Conservation (phyloP, 2,113 vertebrate genomes). For the Gymnobelideus leadbeateri region DNA sequence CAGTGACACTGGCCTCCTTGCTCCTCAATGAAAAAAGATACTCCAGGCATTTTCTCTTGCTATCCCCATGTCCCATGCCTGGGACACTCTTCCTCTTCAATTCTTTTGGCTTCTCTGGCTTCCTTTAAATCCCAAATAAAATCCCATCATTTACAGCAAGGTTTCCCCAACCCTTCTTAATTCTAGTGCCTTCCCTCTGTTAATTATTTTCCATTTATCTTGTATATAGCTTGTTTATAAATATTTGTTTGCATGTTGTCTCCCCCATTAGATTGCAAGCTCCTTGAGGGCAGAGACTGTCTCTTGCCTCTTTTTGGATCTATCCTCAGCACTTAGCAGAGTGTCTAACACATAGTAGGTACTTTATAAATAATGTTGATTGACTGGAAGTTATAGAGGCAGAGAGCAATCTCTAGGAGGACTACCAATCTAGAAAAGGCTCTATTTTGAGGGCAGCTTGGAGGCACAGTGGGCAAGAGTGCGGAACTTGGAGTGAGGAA, state of each 20-base stretch:
- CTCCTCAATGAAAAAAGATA: background rate
- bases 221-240: background rate
- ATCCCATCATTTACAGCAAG: background rate
- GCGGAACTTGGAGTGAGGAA: background rate
- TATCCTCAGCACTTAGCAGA: background rate
- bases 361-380: slow-evolving; percentile 12
- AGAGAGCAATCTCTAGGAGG: background rate
- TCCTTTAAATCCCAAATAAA: background rate
- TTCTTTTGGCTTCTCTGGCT: background rate
- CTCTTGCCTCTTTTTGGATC: background rate
- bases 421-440: background rate
- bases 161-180: background rate
- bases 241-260: background rate
- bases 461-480: background rate
- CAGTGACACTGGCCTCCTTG: background rate
- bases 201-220: background rate
- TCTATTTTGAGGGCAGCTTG: background rate
- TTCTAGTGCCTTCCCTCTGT: background rate
- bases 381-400: background rate
- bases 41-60: background rate
- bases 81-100: background rate
- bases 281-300: background rate
- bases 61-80: background rate
- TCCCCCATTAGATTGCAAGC: background rate
- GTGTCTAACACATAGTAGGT: slow-evolving; percentile 11